Percentiles rank a stretch among this genome's conserved stretches.
These are phyloP conservation scores for Vidua chalybeata DNA, from an alignment of 2,113 vertebrate species.

Conservation along the genomic window DNA sequence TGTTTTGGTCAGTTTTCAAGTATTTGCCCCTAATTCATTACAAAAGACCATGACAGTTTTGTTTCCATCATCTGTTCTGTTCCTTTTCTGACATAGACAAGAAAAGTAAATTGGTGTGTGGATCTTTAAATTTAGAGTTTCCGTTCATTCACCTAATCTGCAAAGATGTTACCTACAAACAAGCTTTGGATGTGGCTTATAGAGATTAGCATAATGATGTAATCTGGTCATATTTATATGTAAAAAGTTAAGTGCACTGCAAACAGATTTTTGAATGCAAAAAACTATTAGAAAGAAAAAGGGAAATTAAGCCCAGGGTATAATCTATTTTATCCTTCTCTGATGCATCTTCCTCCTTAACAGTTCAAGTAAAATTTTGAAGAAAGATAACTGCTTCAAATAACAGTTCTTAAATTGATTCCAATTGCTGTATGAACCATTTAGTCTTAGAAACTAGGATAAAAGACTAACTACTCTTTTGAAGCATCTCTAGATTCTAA, in stretches of 20 bases:
- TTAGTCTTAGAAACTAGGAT: background rate
- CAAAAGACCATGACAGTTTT: background rate
- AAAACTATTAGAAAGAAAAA: background rate
- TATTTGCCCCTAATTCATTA: background rate
- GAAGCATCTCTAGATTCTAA: background rate
- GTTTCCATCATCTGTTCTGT: background rate
- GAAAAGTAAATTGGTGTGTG: accelerated
- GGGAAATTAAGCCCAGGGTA: background rate
- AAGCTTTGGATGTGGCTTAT: background rate
- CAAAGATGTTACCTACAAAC: background rate
- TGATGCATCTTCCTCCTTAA: background rate
- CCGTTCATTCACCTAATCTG: background rate
- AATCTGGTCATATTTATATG: background rate
- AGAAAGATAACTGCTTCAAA: background rate
- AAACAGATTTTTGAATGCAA: background rate
- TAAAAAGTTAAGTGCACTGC: background rate
- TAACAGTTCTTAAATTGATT: background rate
- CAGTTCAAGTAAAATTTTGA: background rate
- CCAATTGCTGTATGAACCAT: background rate
- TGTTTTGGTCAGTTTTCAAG: background rate
- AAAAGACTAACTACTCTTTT: background rate
- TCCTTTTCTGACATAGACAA: background rate
- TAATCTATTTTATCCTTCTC: background rate
- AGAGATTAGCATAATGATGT: background rate
- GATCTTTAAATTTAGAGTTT: background rate